phyloP scores from a whole-genome alignment of 2,888 invertebrate species.

The Syritta pipiens region DNA sequence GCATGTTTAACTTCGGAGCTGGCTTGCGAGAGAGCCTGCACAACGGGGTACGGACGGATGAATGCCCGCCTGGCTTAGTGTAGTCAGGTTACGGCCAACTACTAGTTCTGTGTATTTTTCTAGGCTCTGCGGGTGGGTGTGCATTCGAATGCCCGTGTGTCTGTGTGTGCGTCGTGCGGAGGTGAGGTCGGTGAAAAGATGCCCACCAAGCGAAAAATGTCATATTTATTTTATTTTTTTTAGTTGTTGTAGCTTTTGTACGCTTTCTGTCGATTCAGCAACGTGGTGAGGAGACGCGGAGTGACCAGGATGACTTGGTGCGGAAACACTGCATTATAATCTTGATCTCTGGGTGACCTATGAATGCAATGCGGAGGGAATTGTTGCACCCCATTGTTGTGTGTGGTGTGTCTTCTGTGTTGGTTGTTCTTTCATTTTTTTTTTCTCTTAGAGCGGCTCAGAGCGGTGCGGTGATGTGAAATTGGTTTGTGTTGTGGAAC shows the following conservation, averaged over 20 bases:
- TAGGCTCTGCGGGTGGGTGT: slow-evolving; percentile 34
- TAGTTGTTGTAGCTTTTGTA: slow-evolving; percentile 36
- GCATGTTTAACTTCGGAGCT: slow-evolving; percentile 41
- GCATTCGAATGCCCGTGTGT: neutral
- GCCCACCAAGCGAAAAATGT: slow-evolving; percentile 62
- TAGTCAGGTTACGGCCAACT: slow-evolving; percentile 21
- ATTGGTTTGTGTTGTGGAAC: slow-evolving; percentile 37
- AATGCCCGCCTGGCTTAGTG: slow-evolving; percentile 47
- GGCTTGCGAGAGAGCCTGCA: slow-evolving; percentile 22
- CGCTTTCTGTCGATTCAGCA: too few species aligned
- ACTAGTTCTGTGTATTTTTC: slow-evolving; percentile 18
- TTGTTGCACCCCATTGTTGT: slow-evolving; percentile 36
- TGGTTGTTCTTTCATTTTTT: neutral
- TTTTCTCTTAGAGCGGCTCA: neutral
- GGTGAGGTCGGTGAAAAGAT: slow-evolving; percentile 27
- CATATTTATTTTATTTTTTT: slow-evolving; percentile 57
- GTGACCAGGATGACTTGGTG: slow-evolving; percentile 40
- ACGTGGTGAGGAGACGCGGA: neutral
- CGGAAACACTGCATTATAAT: slow-evolving; percentile 62
- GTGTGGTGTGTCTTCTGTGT: slow-evolving; percentile 11
- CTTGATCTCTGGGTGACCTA: slow-evolving; percentile 66
- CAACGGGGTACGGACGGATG: slow-evolving; percentile 29
- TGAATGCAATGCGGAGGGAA: slow-evolving; percentile 41
- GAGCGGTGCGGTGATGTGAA: slow-evolving; percentile 41
- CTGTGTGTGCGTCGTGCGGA: slow-evolving; percentile 2